Evolutionary conservation across 23 tunicate species (phyloP).

Genomic region (Styela plicata): DNA sequence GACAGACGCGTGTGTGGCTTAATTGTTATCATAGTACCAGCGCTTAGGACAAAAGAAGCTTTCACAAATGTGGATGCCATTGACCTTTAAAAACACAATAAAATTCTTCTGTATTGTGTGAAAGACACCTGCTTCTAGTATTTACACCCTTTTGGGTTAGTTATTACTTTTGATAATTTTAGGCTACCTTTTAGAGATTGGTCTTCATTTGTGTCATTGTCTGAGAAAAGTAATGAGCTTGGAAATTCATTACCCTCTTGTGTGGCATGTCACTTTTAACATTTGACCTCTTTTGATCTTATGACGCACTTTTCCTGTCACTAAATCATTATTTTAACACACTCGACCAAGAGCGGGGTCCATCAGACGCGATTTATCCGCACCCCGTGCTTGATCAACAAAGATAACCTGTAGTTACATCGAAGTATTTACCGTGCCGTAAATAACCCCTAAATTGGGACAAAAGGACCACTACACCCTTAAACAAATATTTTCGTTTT

Average conservation of each 20-base stretch:
- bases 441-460: not conserved
- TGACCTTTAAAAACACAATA: not conserved
- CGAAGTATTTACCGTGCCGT: not conserved
- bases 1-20: too few relatives aligned
- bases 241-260: not conserved
- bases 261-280: not conserved
- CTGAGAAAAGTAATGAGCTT: not conserved
- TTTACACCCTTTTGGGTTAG: too few relatives aligned
- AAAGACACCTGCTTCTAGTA: not conserved
- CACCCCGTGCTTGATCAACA: not conserved
- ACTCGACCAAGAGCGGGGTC: not conserved
- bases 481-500: not conserved
- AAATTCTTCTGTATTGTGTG: not conserved
- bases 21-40: not conserved
- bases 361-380: not conserved
- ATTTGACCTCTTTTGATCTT: not conserved
- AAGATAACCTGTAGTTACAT: not conserved
- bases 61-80: not conserved
- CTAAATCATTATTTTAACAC: not conserved
- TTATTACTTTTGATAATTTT: too few relatives aligned
- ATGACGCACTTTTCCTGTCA: not conserved
- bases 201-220: too few relatives aligned
- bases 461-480: not conserved
- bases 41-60: not conserved
- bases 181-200: too few relatives aligned